phyloP scores from a whole-genome alignment of 2,888 invertebrate genomes.

The Alviniconcha strummeri region DNA sequence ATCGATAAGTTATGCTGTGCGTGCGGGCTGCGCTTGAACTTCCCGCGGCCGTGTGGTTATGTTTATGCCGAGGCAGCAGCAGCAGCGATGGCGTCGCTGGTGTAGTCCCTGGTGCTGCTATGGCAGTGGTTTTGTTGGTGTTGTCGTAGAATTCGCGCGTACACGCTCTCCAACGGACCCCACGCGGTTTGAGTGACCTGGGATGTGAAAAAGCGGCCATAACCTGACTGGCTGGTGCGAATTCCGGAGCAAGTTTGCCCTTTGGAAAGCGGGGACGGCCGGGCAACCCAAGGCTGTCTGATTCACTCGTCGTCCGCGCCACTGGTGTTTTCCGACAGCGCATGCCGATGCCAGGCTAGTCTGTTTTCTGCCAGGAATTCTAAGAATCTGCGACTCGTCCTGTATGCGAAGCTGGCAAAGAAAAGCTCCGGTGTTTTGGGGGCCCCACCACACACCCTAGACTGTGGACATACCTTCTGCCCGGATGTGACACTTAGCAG shows the following conservation, averaged over 20 bases:
- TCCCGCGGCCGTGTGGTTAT: background rate
- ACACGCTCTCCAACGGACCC: background rate
- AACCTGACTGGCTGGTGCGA: too few relatives aligned
- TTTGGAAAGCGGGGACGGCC: background rate
- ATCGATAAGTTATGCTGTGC: conserved; percentile 17
- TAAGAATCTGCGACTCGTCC: background rate
- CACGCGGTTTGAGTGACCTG: background rate
- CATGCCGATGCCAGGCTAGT: background rate
- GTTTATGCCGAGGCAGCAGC: background rate
- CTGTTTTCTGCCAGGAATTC: background rate
- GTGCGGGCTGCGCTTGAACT: background rate
- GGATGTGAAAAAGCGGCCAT: too few relatives aligned
- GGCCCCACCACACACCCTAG: background rate
- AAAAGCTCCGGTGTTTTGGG: background rate
- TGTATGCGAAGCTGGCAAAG: background rate
- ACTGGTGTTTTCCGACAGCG: background rate
- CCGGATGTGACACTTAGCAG: background rate
- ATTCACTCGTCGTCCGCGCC: background rate
- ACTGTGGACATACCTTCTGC: background rate
- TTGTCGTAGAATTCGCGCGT: background rate
- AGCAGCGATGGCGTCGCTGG: background rate
- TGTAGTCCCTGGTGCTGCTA: background rate
- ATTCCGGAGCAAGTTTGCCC: too few relatives aligned
- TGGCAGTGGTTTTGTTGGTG: background rate
- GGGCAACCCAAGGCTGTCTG: background rate